Conservation (phyloP, 2,888 invertebrate species). For the Leptothorax acervorum region DNA sequence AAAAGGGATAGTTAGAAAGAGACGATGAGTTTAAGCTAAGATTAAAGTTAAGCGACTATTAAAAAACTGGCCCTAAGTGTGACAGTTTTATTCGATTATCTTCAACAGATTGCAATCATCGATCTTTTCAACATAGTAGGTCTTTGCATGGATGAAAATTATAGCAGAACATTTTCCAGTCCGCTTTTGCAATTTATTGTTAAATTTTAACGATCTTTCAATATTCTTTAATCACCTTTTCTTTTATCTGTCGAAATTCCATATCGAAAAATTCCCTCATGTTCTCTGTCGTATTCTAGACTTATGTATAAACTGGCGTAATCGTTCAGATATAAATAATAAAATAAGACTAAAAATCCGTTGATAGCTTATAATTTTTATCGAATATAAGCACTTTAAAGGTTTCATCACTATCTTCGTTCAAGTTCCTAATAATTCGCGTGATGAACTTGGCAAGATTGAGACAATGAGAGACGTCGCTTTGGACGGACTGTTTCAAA, state of each 20-base stretch:
- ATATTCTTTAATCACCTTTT: neutral
- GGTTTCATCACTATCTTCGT: neutral
- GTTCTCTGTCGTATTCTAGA: neutral
- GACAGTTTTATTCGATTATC: neutral
- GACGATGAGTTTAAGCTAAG: no score
- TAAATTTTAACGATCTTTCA: neutral
- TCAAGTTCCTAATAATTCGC: neutral
- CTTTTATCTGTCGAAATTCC: neutral
- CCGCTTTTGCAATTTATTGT: neutral
- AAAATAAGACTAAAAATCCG: neutral
- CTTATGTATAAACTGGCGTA: neutral
- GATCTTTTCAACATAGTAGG: neutral
- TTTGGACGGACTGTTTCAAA: constrained; percentile 4
- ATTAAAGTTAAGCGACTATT: no score
- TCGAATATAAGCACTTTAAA: neutral
- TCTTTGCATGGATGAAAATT: neutral
- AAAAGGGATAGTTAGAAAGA: no score
- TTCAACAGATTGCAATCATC: neutral
- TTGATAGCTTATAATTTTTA: neutral
- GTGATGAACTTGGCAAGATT: neutral
- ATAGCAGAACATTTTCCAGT: neutral
- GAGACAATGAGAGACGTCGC: neutral
- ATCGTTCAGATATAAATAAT: neutral
- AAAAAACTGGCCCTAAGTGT: no score
- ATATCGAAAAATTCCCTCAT: neutral